Conservation (phyloP, 2,888 invertebrate species). For the Diogma glabrata region DNA sequence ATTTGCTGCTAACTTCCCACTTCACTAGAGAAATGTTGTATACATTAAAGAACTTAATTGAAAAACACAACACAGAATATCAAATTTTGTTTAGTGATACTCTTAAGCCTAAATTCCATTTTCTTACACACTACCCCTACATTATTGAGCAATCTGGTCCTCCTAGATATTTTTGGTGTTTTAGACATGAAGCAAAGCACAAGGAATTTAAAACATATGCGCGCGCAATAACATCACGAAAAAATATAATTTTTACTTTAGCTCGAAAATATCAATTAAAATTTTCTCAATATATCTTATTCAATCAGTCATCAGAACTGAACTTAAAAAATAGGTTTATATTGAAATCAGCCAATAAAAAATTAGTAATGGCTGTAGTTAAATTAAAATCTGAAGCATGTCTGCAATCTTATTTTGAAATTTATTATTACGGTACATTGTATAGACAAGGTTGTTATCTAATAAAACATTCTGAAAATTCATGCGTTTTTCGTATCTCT, state of each 20-base stretch:
- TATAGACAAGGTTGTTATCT: too few species aligned
- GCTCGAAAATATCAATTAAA: conserved; percentile 1
- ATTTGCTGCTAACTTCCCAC: not conserved
- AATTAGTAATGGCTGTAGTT: too few species aligned
- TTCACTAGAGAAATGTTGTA: not conserved
- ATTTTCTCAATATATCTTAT: too few species aligned
- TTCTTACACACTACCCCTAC: not conserved
- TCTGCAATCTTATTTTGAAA: too few species aligned
- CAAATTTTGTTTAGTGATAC: not conserved
- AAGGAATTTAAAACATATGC: conserved; percentile 4
- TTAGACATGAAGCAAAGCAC: conserved; percentile 2
- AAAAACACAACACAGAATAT: conserved; percentile 10
- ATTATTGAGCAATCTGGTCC: not conserved
- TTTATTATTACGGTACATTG: too few species aligned
- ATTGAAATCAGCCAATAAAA: too few species aligned
- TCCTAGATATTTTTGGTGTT: not conserved
- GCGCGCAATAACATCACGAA: not conserved
- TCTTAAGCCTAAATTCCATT: not conserved
- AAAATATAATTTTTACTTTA: not conserved
- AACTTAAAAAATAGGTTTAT: too few species aligned
- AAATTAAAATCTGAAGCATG: too few species aligned
- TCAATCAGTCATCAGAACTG: too few species aligned
- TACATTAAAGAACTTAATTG: not conserved
- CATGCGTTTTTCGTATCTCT: too few species aligned
- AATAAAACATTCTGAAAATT: too few species aligned